phyloP scores from a whole-genome alignment of 2,888 invertebrate genomes.

The Petrophora chlorosata region DNA sequence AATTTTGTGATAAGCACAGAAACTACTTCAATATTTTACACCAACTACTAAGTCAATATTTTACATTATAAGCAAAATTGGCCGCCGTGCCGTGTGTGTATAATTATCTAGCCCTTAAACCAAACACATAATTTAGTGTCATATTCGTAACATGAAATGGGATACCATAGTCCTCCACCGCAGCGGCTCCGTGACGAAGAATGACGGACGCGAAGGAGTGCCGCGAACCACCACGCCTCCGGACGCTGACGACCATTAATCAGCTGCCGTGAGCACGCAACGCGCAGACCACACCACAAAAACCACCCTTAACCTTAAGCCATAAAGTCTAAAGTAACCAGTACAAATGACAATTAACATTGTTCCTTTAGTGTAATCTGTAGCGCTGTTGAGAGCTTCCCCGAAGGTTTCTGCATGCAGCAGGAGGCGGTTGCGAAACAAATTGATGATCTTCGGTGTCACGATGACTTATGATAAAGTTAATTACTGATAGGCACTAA shows the following conservation, averaged over 20 bases:
- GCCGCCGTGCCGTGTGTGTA: too few relatives aligned
- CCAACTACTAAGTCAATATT: neutral
- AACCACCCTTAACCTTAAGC: neutral
- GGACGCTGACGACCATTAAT: conserved; percentile 44
- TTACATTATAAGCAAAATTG: too few relatives aligned
- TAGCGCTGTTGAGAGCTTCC: conserved; percentile 1
- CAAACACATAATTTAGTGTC: conserved; percentile 5
- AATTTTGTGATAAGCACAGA: too few relatives aligned
- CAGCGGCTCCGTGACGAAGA: conserved; percentile 3
- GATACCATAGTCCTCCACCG: conserved; percentile 27
- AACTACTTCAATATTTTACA: too few relatives aligned
- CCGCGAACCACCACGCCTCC: conserved; percentile 25
- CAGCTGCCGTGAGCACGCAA: conserved; percentile 43
- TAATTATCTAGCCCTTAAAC: too few relatives aligned
- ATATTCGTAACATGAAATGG: conserved; percentile 12
- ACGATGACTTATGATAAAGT: conserved; percentile 21
- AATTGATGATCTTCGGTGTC: conserved; percentile 31
- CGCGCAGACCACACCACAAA: conserved; percentile 1
- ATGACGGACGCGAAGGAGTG: conserved; percentile 7
- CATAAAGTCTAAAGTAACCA: conserved; percentile 2
- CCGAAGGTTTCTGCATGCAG: conserved; percentile 8
- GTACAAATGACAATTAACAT: too few relatives aligned
- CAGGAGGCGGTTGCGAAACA: conserved; percentile 24
- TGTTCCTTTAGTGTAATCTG: too few relatives aligned
- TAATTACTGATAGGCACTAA: conserved; percentile 5